Conservation (phyloP, 2,113 vertebrate genomes). For the Rhea americana region DNA sequence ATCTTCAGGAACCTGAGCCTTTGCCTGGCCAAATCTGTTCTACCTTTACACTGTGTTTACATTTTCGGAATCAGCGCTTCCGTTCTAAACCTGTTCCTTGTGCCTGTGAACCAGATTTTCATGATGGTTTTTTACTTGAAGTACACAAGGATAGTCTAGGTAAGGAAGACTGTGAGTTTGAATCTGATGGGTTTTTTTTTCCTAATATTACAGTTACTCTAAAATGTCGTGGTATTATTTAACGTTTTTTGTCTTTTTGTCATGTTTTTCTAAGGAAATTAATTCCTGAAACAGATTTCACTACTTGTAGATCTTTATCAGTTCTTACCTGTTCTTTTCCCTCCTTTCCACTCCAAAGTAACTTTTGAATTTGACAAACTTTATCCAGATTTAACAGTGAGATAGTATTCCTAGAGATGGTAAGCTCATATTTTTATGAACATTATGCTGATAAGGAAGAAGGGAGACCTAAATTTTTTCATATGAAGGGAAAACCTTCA, state of each 20-base stretch:
- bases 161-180: constrained; percentile 47
- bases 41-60: constrained; percentile 91
- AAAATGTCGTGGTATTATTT: not conserved
- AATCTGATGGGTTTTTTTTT: not conserved
- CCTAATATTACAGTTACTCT: not conserved
- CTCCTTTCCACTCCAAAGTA: not conserved
- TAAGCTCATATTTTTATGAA: not conserved
- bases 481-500: not conserved
- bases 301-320: not conserved
- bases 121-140: constrained; percentile 93
- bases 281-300: not conserved
- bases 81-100: constrained; percentile 93
- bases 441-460: not conserved
- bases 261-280: not conserved
- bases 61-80: constrained; percentile 96
- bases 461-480: not conserved
- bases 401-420: not conserved
- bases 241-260: not conserved
- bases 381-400: not conserved
- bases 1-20: constrained; percentile 92
- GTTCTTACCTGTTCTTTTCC: not conserved
- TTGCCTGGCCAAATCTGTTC: constrained; percentile 91
- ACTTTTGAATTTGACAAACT: not conserved
- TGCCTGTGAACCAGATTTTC: constrained; percentile 94
- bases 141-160: constrained; percentile 87